phyloP scores from a whole-genome alignment of 2,888 invertebrate genomes.

The Macrophya annulata region DNA sequence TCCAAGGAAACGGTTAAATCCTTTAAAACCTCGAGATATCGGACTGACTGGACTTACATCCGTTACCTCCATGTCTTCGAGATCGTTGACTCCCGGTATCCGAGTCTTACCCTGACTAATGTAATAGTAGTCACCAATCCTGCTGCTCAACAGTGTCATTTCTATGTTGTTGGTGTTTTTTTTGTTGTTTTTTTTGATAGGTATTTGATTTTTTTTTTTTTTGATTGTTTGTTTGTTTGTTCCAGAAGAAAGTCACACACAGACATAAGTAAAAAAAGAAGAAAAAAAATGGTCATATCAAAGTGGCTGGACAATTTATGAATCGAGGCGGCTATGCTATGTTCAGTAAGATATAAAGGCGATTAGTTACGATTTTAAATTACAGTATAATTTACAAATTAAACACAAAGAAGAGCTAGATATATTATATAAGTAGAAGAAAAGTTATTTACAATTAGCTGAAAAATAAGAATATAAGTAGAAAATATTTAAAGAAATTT shows the following conservation, averaged over 20 bases:
- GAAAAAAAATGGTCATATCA: neutral
- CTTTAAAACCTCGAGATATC: constrained; percentile 61
- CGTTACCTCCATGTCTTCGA: constrained; percentile 92
- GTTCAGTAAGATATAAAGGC: constrained; percentile 39
- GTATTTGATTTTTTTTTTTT: neutral
- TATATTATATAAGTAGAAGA: neutral
- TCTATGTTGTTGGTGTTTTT: constrained; percentile 81
- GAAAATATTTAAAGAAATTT: neutral
- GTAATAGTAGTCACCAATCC: constrained; percentile 93
- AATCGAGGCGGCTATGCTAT: constrained; percentile 21
- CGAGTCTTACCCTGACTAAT: constrained; percentile 97
- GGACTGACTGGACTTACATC: constrained; percentile 87
- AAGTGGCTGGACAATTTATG: neutral
- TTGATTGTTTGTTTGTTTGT: neutral
- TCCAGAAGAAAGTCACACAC: constrained; percentile 15
- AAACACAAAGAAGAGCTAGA: constrained; percentile 4
- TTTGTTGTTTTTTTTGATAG: neutral
- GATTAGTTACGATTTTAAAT: constrained; percentile 51
- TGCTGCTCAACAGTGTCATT: constrained; percentile 90
- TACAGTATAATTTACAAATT: neutral
- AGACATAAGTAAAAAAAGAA: neutral
- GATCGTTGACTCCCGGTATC: constrained; percentile 97
- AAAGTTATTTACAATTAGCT: constrained; percentile 53
- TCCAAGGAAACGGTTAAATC: constrained; percentile 58
- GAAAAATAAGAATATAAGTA: constrained; percentile 44